These are phyloP conservation scores for Pogonophryne albipinna DNA, from an alignment of 2,797 vertebrate genomes.

Conservation along the genomic window DNA sequence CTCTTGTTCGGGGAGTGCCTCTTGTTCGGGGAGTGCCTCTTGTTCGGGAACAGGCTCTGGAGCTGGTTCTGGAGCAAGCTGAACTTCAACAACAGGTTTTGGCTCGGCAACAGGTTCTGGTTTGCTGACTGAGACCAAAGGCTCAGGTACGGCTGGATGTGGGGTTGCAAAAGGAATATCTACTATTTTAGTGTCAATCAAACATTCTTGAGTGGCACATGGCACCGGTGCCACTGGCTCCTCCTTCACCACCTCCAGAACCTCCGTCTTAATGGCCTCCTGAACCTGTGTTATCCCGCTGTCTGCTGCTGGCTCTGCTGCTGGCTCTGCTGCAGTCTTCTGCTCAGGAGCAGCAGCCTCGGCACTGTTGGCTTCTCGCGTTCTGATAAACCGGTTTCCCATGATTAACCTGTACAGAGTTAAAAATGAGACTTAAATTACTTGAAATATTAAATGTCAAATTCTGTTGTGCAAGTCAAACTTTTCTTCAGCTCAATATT, in stretches of 20 bases:
- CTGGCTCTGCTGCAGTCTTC: conserved; percentile 34
- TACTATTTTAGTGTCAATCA: conserved; percentile 23
- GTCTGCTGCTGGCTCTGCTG: conserved; percentile 38
- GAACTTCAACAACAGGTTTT: conserved; percentile 18
- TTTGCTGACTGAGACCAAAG: conserved; percentile 15
- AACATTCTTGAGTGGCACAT: conserved; percentile 39
- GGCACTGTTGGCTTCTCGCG: conserved; percentile 80
- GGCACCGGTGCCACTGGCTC: conserved; percentile 26
- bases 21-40: background rate
- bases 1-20: conserved; percentile 4
- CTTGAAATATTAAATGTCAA: background rate
- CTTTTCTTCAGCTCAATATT: background rate
- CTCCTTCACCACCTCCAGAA: conserved; percentile 43
- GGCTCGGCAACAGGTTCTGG: conserved; percentile 22
- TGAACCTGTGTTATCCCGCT: conserved; percentile 15
- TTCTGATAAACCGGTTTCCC: conserved; percentile 94
- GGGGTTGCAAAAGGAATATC: conserved; percentile 34
- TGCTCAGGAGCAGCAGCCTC: conserved; percentile 55
- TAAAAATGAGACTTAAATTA: background rate
- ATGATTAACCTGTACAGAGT: conserved; percentile 69
- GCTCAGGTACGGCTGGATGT: conserved; percentile 39
- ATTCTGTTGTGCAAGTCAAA: background rate
- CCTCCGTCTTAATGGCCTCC: conserved; percentile 40
- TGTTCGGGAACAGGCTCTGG: conserved; percentile 23
- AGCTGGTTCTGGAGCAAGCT: conserved; percentile 11